A percentile compares a stretch with the other conserved stretches of the same genome.
phyloP scores from a whole-genome alignment of 1,140 invertebrate species.

The Aethina tumida region DNA sequence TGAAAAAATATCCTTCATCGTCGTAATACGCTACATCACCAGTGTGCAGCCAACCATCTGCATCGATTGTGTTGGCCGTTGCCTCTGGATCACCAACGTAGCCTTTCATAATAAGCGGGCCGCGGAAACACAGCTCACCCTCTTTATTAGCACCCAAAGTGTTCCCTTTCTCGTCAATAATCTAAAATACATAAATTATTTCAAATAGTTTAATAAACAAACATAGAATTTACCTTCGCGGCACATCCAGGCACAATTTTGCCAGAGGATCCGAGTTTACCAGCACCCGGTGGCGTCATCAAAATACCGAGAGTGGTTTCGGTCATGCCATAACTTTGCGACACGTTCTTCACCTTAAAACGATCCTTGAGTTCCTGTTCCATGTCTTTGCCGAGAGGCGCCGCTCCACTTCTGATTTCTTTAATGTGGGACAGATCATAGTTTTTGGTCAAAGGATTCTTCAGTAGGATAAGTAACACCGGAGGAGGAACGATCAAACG shows the following conservation, averaged over 20 bases:
- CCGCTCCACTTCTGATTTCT: slow-evolving; percentile 41
- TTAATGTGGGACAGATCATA: slow-evolving; percentile 40
- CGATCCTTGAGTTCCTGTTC: slow-evolving; percentile 27
- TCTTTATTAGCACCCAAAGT: slow-evolving; percentile 48
- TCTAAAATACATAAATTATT: slow-evolving; percentile 18
- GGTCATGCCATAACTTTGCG: slow-evolving; percentile 61
- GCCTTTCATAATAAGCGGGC: slow-evolving; percentile 54
- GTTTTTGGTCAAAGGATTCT: slow-evolving; percentile 32
- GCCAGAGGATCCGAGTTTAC: slow-evolving; percentile 49
- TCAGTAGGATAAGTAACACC: slow-evolving; percentile 28
- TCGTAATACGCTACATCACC: slow-evolving; percentile 76
- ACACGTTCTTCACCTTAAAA: slow-evolving; percentile 34
- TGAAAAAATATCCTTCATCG: slow-evolving; percentile 38
- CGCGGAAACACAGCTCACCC: slow-evolving; percentile 65
- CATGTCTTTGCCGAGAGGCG: slow-evolving; percentile 38
- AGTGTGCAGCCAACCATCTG: slow-evolving; percentile 67
- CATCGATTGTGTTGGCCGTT: slow-evolving; percentile 53
- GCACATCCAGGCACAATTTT: slow-evolving; percentile 48
- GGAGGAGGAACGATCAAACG: slow-evolving; percentile 30
- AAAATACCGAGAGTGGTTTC: slow-evolving; percentile 48
- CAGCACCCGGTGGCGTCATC: slow-evolving; percentile 15
- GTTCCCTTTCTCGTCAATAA: slow-evolving; percentile 51
- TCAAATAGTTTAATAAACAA: background rate
- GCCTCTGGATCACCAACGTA: slow-evolving; percentile 53
- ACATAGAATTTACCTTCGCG: slow-evolving; percentile 42